Evolutionary conservation across 53 echinoderm and acorn worm genomes (phyloP).

Genomic region (Arbacia lixula): DNA sequence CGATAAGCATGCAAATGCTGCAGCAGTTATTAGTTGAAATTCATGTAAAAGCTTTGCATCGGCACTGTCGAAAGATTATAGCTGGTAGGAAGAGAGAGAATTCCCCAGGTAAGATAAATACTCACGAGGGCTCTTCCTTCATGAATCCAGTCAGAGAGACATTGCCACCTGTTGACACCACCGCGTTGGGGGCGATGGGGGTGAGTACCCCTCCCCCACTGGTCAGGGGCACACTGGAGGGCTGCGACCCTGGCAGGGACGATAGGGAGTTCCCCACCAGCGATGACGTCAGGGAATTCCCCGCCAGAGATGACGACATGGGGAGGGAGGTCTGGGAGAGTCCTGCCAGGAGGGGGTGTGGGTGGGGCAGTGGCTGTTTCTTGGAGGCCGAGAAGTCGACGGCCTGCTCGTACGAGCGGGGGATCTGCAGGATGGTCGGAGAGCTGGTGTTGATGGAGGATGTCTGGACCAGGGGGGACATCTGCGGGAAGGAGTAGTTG

Average conservation of each 20-base stretch:
- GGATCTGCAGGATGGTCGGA: conserved; percentile 91
- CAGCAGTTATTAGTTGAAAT: no score
- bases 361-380: conserved; percentile 29
- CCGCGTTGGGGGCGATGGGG: conserved; percentile 48
- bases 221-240: conserved; percentile 45
- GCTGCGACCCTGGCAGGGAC: conserved; percentile 6
- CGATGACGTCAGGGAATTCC: background rate
- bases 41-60: no score
- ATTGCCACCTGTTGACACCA: conserved; percentile 44
- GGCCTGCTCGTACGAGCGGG: conserved; percentile 87
- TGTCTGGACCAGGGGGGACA: conserved; percentile 16
- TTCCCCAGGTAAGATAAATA: no score
- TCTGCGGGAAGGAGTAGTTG: conserved; percentile 45
- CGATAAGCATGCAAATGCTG: no score
- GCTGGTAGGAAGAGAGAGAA: no score
- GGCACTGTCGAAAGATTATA: no score
- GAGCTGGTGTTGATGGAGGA: conserved; percentile 32
- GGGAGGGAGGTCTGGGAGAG: conserved; percentile 4
- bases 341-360: conserved; percentile 13
- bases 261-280: background rate
- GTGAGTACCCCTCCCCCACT: conserved; percentile 8
- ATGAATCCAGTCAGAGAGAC: conserved; percentile 20
- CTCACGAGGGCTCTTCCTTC: conserved; percentile 46
- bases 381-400: conserved; percentile 73
- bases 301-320: background rate